Conservation (phyloP, 2,113 vertebrate species). For the Halcyon malimbica region DNA sequence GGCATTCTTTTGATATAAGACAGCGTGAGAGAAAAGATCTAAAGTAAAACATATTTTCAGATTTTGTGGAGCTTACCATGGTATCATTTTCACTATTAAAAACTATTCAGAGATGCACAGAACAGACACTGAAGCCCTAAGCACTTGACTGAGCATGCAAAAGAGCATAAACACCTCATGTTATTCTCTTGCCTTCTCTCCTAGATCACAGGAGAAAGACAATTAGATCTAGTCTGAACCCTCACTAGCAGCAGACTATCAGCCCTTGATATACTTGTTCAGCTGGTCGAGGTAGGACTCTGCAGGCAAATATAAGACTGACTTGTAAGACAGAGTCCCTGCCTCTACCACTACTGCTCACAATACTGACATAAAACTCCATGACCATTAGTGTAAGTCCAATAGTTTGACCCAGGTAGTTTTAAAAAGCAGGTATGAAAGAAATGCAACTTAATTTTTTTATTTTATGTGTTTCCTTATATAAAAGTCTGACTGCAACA, state of each 20-base stretch:
- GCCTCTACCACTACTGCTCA: background rate
- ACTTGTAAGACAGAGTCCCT: background rate
- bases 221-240: background rate
- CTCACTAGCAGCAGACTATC: background rate
- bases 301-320: background rate
- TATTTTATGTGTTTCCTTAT: background rate
- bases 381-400: background rate
- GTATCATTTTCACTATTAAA: conserved; percentile 8
- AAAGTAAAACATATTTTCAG: background rate
- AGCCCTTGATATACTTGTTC: background rate
- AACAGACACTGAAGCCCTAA: background rate
- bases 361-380: background rate
- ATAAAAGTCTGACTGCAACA: background rate
- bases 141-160: background rate
- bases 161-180: background rate
- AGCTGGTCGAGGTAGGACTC: background rate
- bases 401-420: background rate
- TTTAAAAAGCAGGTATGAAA: background rate
- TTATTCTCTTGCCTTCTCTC: background rate
- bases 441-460: background rate
- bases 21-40: background rate
- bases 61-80: background rate
- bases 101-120: background rate
- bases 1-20: background rate
- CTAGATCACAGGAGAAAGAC: background rate